Conservation (phyloP, 1,140 invertebrate genomes). For the Bombus huntii region DNA sequence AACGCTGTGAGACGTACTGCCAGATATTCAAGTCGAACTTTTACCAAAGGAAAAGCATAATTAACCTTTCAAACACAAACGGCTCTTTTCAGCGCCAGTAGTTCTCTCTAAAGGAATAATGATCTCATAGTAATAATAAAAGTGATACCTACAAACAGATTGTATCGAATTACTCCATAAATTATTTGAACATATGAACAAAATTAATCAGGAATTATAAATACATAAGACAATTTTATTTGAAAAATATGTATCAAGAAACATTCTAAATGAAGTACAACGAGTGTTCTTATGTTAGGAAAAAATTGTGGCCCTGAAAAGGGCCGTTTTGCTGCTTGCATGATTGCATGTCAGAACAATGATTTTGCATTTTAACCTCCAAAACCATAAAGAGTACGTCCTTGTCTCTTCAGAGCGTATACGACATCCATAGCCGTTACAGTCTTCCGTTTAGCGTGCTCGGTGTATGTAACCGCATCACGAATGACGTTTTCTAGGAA, state of each 20-base stretch:
- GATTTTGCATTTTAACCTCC: conserved; percentile 82
- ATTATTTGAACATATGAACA: background rate
- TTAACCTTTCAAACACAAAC: conserved; percentile 13
- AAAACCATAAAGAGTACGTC: conserved; percentile 87
- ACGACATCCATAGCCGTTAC: conserved; percentile 65
- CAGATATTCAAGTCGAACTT: conserved; percentile 56
- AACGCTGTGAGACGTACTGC: conserved; percentile 88
- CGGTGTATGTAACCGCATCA: conserved; percentile 63
- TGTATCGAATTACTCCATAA: too few species aligned
- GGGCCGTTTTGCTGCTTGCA: conserved; percentile 41
- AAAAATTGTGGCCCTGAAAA: conserved; percentile 53
- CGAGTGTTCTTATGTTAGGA: background rate
- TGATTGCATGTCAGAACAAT: background rate
- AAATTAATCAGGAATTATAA: background rate
- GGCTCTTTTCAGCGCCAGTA: conserved; percentile 54
- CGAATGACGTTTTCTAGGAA: conserved; percentile 63
- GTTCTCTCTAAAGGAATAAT: background rate
- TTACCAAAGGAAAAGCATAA: conserved; percentile 57
- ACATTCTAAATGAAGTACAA: background rate
- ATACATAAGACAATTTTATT: background rate
- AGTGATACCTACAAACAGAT: too few species aligned
- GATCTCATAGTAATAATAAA: background rate
- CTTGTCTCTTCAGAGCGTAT: conserved; percentile 76
- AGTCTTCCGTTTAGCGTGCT: conserved; percentile 60
- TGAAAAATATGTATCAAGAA: background rate